Base-by-base conservation (phyloP, 2,888 invertebrate genomes). In the Autographa gamma region DNA sequence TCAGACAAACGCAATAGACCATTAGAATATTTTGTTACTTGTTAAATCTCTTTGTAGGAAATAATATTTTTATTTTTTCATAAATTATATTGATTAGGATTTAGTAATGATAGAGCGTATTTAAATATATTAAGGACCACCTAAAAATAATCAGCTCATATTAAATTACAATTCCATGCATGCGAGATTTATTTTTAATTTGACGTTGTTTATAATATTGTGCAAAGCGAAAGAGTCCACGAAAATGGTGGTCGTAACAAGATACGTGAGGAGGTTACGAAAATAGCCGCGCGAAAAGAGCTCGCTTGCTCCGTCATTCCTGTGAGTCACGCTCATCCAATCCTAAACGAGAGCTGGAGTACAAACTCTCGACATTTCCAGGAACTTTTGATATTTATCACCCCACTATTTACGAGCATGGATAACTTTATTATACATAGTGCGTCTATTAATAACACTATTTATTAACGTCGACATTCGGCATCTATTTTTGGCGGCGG, bases 201-300 rank as follows among this genome's bases (percentile, higher is more conserved):
- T 61, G 60, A 66, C 18, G 65, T 61, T 59, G 60, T 73, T 73
- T 64, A 60, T 32, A 61, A 74, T 63, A 60, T 76, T 61, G 71
- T 66, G 64, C 54, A 71, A 78, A 78, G 68, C 76, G 73, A 76
- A 80, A 82, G 83, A 82, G 85, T 84, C 77, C 85, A 90, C 91
- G 80, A 88, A 94, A 93, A 93, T 90, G 91, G 93, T 84, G 86
- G 86, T 86, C 88, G 95, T 94, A 95, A 95, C 88, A 89, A 92
- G 93, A 95, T 94, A 89, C 91, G 92, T 88, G 89, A 78, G 81
- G 85, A 82, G 85, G 77, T 81, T 78, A 86, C 90, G 73, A 82
- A 91, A 92, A 92, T 92, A 91, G 89, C 84, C 79, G 80, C 82
- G 83, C 83, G 87, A 85, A 86, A 85, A 81, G 83, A 83, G 84